Base-by-base conservation (phyloP, 2,888 invertebrate species). In the Platerodrilus igneus region DNA sequence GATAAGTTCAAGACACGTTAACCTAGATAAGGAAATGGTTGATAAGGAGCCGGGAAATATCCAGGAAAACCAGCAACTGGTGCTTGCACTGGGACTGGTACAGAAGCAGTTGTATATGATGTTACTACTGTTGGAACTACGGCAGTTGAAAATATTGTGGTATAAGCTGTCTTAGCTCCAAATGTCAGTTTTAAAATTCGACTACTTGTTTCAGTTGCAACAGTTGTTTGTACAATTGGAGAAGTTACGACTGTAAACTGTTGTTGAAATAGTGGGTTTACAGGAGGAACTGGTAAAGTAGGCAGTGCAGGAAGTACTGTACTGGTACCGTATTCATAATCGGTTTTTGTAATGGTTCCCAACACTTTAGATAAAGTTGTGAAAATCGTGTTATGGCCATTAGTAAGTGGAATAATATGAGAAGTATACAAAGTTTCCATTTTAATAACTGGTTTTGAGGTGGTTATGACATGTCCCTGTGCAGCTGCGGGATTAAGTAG, bases 131-230 rank as follows among this genome's bases (percentile, higher is more conserved):
- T 89, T 4, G 90, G 89, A 23, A 90, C 80, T 26, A 91, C 80
- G 57, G 78, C 81, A 21, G 90, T 89, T 2, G 86, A 85, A 64
- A 81, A 89, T 41, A 92, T 73, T 2, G 90, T 91, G 4, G 91
- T 91, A 62, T 85, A 86, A 1, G 89, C 82, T 1, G 90, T 90
- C 66, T 87, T 88, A 18, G 91, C 90, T n/a, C 91, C 90, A 62
- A 91, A 91, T 7, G 89, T 90, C 51, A 91, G 70, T 66, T 90
- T 89, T 45, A 91, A 69, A 33, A 90, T 72, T 68, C 87, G 84
- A 54, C 89, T 88, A 47, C 85, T 79, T 0, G 88, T 88, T 49
- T 84, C 77, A 1, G 84, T 85, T 8, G 88, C 78, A 54, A 85
- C 71, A 0, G 88, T 87, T 58, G 85, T 86, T 41, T 85, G 77